Conservation (phyloP, 2,797 vertebrate genomes). For the Holocentrus rufus region DNA sequence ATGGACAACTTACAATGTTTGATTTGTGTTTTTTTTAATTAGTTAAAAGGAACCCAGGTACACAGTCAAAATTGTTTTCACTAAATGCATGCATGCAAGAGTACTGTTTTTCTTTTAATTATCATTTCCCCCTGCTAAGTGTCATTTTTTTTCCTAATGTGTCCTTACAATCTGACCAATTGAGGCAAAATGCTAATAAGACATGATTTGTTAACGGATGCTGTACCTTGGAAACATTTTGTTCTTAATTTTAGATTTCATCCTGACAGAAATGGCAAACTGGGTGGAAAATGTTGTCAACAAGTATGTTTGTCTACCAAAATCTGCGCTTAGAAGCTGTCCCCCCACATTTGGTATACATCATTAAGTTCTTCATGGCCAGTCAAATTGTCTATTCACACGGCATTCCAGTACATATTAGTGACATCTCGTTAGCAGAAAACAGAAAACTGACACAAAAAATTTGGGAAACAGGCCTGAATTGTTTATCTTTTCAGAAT, state of each 20-base stretch:
- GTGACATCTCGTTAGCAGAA: conserved; percentile 86
- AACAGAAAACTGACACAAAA: conserved; percentile 85
- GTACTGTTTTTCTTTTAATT: conserved; percentile 79
- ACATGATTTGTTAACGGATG: conserved; percentile 78
- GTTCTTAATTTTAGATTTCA: conserved; percentile 78
- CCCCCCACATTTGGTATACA: conserved; percentile 84
- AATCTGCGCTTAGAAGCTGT: conserved; percentile 79
- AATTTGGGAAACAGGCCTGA: conserved; percentile 76
- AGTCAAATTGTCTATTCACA: conserved; percentile 82
- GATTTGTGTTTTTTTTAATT: conserved; percentile 77
- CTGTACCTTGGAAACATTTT: conserved; percentile 75
- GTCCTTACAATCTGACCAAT: conserved; percentile 76
- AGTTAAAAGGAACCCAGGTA: conserved; percentile 78
- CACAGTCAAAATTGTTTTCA: conserved; percentile 67
- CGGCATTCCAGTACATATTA: conserved; percentile 85
- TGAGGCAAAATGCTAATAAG: conserved; percentile 75
- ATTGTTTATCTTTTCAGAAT: conserved; percentile 76
- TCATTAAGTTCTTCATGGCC: conserved; percentile 83
- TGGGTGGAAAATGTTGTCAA: conserved; percentile 81
- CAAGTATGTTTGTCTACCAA: conserved; percentile 81
- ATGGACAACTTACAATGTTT: conserved; percentile 75
- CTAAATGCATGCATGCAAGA: conserved; percentile 67
- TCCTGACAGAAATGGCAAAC: conserved; percentile 76
- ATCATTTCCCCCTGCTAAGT: conserved; percentile 69
- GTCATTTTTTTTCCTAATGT: conserved; percentile 67